These are phyloP conservation scores for Hapalemur alaotrensis DNA, from an alignment of 2,797 vertebrate species.

Conservation along the genomic window DNA sequence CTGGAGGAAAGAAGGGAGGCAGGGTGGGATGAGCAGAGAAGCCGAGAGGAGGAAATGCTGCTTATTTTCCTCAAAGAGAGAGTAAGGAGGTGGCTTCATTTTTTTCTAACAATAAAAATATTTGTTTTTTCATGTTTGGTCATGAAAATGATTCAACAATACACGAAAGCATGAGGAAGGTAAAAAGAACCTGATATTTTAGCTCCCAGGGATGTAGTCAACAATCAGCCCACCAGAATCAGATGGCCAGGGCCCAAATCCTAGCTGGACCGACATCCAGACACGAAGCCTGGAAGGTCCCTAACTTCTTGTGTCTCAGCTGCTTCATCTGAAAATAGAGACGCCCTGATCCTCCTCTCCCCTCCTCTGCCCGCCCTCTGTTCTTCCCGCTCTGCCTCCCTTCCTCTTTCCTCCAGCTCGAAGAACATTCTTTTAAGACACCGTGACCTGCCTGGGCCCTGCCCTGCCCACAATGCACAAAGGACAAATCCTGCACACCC, in stretches of 20 bases:
- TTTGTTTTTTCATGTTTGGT: background rate
- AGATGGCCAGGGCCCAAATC: rapidly evolving
- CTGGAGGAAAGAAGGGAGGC: background rate
- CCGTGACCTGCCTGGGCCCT: background rate
- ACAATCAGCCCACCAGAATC: background rate
- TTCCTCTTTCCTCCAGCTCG: background rate
- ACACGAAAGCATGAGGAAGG: background rate
- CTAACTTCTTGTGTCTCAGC: background rate
- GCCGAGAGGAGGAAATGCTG: background rate
- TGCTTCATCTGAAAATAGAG: background rate
- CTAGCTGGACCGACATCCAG: background rate
- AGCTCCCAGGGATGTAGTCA: no score
- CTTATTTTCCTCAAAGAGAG: background rate
- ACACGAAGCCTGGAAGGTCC: background rate
- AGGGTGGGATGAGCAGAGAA: background rate
- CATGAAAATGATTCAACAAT: background rate
- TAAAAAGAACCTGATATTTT: rapidly evolving
- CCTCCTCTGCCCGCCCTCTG: background rate
- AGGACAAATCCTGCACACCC: background rate
- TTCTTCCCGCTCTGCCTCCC: no score
- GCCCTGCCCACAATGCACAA: background rate
- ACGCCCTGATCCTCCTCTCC: rapidly evolving
- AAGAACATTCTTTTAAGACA: background rate
- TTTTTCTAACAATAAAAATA: background rate
- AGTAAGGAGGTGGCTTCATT: background rate